These are phyloP conservation scores for Apodemia mormo DNA, from an alignment of 2,888 invertebrate species.

Conservation along the genomic window DNA sequence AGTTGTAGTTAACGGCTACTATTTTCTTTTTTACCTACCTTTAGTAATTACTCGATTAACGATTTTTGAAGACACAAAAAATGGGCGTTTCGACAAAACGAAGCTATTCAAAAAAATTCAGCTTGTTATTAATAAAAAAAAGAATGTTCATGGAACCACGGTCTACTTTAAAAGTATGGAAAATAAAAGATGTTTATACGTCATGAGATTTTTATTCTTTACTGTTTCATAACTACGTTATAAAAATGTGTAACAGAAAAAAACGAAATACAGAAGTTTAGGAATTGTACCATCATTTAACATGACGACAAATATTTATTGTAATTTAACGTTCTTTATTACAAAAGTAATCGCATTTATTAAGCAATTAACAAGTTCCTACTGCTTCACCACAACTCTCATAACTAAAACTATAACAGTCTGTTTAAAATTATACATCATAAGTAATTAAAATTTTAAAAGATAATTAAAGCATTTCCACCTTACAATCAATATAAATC, in stretches of 20 bases:
- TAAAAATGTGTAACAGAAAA: conserved; percentile 23
- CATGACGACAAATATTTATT: conserved; percentile 1
- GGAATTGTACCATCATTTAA: conserved; percentile 7
- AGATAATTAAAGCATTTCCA: conserved; percentile 82
- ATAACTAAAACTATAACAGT: conserved; percentile 81
- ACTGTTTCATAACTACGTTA: conserved; percentile 45
- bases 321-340: background rate
- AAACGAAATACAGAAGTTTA: background rate
- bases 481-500: conserved; percentile 79
- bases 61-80: too few species aligned
- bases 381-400: conserved; percentile 43
- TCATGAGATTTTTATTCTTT: conserved; percentile 59
- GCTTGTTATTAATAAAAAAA: too few species aligned
- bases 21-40: too few species aligned
- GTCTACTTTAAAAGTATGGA: background rate
- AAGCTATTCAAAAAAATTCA: too few species aligned
- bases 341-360: background rate
- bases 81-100: too few species aligned
- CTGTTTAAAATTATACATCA: conserved; percentile 80
- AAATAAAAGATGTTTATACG: conserved; percentile 38
- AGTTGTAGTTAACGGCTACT: too few species aligned
- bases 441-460: conserved; percentile 74
- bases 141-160: too few species aligned
- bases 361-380: conserved; percentile 5
- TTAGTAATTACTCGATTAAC: too few species aligned